Percentiles rank a stretch among this genome's conserved stretches.
These are phyloP conservation scores for Fissipunctia ypsillon DNA, from an alignment of 2,888 invertebrate genomes.

Conservation along the genomic window DNA sequence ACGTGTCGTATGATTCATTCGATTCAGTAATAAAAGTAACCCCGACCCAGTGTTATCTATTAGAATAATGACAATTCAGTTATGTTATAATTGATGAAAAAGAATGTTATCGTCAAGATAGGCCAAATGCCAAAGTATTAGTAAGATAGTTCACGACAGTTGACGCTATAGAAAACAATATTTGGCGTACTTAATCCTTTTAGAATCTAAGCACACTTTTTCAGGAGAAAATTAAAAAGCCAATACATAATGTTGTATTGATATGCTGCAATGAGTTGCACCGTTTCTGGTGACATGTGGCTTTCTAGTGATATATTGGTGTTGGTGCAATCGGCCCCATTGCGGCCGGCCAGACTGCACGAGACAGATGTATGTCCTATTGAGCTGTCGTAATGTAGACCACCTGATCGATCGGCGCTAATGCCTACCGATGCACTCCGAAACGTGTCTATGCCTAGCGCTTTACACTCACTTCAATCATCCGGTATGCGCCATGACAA, in stretches of 20 bases:
- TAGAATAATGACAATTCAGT: constrained; percentile 23
- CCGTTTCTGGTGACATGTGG: constrained; percentile 47
- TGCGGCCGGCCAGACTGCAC: constrained; percentile 68
- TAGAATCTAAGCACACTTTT: not conserved
- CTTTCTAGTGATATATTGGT: constrained; percentile 58
- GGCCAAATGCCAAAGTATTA: constrained; percentile 19
- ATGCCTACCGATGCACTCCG: constrained; percentile 69
- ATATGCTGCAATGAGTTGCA: constrained; percentile 31
- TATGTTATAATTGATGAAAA: constrained; percentile 18
- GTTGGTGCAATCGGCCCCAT: constrained; percentile 72
- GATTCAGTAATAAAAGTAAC: constrained; percentile 42
- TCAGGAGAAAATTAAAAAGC: constrained; percentile 3
- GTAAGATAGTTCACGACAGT: not conserved
- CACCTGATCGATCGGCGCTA: constrained; percentile 77
- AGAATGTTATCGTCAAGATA: constrained; percentile 19
- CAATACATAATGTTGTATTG: constrained; percentile 11
- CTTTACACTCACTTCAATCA: constrained; percentile 11
- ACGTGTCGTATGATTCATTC: constrained; percentile 26
- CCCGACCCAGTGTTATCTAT: constrained; percentile 37
- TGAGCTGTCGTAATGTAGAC: constrained; percentile 79
- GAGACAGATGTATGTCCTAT: constrained; percentile 81
- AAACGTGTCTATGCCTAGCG: constrained; percentile 50
- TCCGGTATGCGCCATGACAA: constrained; percentile 1
- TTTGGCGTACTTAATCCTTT: not conserved
- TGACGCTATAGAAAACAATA: not conserved